A percentile compares a stretch with the other conserved stretches of the same genome.
Conservation (phyloP, 2,888 invertebrate species). For the Ceratothoa steindachneri region DNA sequence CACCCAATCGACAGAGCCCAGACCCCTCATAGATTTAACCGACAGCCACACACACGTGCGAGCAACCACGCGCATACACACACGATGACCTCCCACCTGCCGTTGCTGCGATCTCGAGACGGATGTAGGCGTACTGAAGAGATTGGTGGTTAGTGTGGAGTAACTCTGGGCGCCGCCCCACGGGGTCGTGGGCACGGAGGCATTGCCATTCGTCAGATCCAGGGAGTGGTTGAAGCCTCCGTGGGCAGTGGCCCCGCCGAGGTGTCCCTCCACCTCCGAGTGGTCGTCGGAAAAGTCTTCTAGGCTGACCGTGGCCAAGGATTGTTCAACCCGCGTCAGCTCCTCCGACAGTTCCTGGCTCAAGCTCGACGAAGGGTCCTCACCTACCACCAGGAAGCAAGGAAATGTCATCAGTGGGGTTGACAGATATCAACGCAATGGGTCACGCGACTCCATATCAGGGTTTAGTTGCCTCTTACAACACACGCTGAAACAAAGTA, state of each 20-base stretch:
- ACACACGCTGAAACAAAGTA: too few species aligned
- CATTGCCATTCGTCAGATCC: constrained; percentile 28
- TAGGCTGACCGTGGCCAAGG: constrained; percentile 21
- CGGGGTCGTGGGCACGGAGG: not conserved
- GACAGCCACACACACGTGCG: too few species aligned
- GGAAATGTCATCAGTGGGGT: not conserved
- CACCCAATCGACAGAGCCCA: too few species aligned
- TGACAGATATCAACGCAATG: too few species aligned
- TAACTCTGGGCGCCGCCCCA: not conserved
- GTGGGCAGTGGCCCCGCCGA: constrained; percentile 28
- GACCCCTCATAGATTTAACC: too few species aligned
- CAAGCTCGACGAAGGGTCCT: constrained; percentile 34
- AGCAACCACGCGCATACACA: too few species aligned
- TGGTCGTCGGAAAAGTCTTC: constrained; percentile 22
- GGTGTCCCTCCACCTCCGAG: constrained; percentile 16
- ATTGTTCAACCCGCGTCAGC: constrained; percentile 34
- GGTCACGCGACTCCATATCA: too few species aligned
- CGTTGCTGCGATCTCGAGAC: not conserved
- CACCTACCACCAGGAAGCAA: constrained; percentile 28
- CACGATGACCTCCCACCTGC: too few species aligned
- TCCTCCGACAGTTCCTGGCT: constrained; percentile 38
- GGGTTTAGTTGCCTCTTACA: too few species aligned
- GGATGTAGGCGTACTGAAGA: not conserved
- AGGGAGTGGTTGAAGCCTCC: constrained; percentile 1
- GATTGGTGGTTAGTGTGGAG: not conserved